Base-by-base conservation (phyloP, 1,140 invertebrate genomes). In the Octopus bimaculoides region DNA sequence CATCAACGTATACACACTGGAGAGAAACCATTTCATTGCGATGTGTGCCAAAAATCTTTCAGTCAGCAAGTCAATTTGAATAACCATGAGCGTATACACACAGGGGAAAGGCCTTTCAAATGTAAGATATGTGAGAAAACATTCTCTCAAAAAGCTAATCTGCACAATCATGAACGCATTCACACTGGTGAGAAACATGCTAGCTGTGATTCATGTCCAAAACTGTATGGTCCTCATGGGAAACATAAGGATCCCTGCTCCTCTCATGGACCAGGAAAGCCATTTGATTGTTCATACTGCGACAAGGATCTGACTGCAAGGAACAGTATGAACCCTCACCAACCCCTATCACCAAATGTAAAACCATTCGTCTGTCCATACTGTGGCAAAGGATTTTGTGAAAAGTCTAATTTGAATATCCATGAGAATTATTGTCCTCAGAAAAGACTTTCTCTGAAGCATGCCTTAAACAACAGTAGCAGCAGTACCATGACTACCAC, bases 51-150 rank as follows among this genome's bases (percentile, higher is more conserved):
- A 20, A 78, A 66, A 52, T 78, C 77, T 5, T 78, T 78, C 52
- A 52, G 26, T 7, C 54, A 61, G 54, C 61, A 20, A 10, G 17
- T 52, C 20, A 66, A 41, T 12, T 66, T 78, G 20, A 78, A 61
- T 20, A 26, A 66, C 17, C 77, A 78, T 26, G 54, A 52, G 9
- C 20, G 77, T n/a, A 86, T 85, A 79, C 95, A 96, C 89, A 95
- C 95, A 54, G 95, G 96, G 87, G 95, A 96, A 89, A 95, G 95
- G 85, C 95, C 95, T 0, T 96, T 96, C 89, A 94, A 94, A 5
- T 97, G 95, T 90, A 92, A 95, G 12, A 95, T 96, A 86, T 96
- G 95, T 89, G 94, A 94, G 14, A 92, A 95, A 73, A 95, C 95
- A 86, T 96, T 96, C 76, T 78, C 54, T 17, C 73, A 77, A 20